A percentile compares a stretch with the other conserved stretches of the same genome.
These are phyloP conservation scores for Anoplophora glabripennis DNA, from an alignment of 1,140 invertebrate species.

Conservation along the genomic window DNA sequence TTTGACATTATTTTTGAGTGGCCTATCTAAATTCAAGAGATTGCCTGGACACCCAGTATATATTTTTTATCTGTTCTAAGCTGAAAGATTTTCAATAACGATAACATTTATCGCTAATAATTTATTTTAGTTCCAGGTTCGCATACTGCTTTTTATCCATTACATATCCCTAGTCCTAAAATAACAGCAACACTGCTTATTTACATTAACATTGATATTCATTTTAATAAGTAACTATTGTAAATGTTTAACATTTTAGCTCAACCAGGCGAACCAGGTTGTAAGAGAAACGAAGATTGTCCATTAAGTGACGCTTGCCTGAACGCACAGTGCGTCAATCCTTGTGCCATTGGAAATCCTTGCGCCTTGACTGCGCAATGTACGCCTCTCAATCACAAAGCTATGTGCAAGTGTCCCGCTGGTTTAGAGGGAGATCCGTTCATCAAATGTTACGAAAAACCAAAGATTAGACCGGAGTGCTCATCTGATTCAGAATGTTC, in stretches of 20 bases:
- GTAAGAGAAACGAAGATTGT: slow-evolving; percentile 70
- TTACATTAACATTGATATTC: not conserved
- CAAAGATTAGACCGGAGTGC: slow-evolving; percentile 60
- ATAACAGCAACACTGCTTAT: not conserved
- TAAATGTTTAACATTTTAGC: slow-evolving; percentile 23
- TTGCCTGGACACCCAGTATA: too few relatives aligned
- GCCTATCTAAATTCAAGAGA: too few relatives aligned
- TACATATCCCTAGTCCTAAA: not conserved
- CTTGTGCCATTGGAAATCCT: slow-evolving; percentile 68
- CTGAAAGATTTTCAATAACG: too few relatives aligned
- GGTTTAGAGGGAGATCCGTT: slow-evolving; percentile 78
- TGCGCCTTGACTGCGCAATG: slow-evolving; percentile 81
- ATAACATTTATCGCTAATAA: too few relatives aligned
- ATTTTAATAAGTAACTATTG: not conserved
- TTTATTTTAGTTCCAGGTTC: not conserved
- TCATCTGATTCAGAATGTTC: slow-evolving; percentile 69
- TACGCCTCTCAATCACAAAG: slow-evolving; percentile 68
- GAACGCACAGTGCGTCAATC: slow-evolving; percentile 71
- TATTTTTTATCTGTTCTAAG: too few relatives aligned
- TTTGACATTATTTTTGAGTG: too few relatives aligned
- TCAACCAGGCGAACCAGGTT: slow-evolving; percentile 57
- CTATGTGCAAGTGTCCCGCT: slow-evolving; percentile 72
- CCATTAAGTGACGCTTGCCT: slow-evolving; percentile 68
- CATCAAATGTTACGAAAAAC: slow-evolving; percentile 60
- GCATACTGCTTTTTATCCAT: too few relatives aligned